Base-by-base conservation (phyloP, 2,797 vertebrate species). In the Microctenopoma steveboyesi region DNA sequence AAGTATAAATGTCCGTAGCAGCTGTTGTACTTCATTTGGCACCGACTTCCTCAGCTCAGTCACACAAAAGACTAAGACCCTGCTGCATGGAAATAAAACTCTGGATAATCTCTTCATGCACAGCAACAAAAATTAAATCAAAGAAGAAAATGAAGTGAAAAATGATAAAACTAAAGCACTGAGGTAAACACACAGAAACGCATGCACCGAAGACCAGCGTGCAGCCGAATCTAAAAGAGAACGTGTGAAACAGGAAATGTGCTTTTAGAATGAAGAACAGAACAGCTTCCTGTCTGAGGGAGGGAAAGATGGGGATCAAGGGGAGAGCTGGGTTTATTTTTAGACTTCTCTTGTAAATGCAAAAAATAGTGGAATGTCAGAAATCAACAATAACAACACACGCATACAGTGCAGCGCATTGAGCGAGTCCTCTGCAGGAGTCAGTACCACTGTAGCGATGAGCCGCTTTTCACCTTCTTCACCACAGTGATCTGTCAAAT, bases 241-340 rank as follows among this genome's bases (percentile, higher is more conserved):
- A 88, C 51, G 82, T 87, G 89, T 85, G 87, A 89, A 91, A 77
- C 90, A 92, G 89, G 91, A 92, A 90, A 86, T 47, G 1, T 78
- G 74, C 84, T 83, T 88, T 92, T 90, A 77, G 67, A 77, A 84
- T 81, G 45, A 89, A 77, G 67, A 85, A 82, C 75, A 76, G 76
- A 86, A 83, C 69, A 69, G 88, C 86, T 91, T 92, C 90, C 91
- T 91, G 89, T 87, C 70, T 7, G 13, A 58, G 56, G 62, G 7
- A 68, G 8, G 42, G 52, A 61, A 16, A 45, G 25, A 22, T 15
- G 4, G 27, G 7, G 53, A 10, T 42, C 1, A n/a, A 37, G 50
- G 9, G 33, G 5, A 59, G 55, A 22, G 61, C 48, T 4, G 0
- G 5, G 42, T 51, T 42, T 85, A 90, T 87, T 87, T 85, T 87